Evolutionary conservation across 2,113 vertebrate species (phyloP), one percentile per base, ranked within the genome.

Genomic region (Poecilia latipinna): DNA sequence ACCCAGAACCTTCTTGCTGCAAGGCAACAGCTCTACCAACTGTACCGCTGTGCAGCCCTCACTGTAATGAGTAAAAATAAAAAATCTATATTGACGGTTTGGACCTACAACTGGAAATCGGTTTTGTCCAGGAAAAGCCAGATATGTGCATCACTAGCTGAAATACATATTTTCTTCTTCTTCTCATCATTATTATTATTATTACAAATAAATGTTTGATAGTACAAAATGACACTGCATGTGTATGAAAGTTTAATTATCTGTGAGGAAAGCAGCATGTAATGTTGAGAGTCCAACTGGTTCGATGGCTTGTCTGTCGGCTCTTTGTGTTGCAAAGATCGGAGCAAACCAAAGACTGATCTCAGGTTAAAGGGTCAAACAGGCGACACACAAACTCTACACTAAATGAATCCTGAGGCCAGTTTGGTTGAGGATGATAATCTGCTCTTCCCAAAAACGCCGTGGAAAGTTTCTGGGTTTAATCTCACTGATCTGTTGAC

Each of bases 261-360:
- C 51, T 57, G 19, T 24, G 22, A 57, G 17, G 15, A 48, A n/a
- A 24, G 51, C 22, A 3, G 22, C 8, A 24, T 57, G n/a, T 22
- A 2, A 24, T 57, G 28, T 15, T 60, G 17, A 1, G 13, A 67
- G 29, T 67, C 6, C 11, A 74, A 89, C 86, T 76, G 70, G 89
- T 82, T 65, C 8, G 75, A 75, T 83, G 15, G 61, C 82, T 74
- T 74, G 33, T 78, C 32, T 72, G 33, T 75, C 32, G 57, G 57
- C 29, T 63, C 11, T 26, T 7, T 26, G 57, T 37, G 22, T 39
- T 0, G 29, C 76, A 80, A 70, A 78, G 35, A 63, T 69, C 37
- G 44, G 33, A 39, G 8, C 4, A 28, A 61, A 42, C 35, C 51
- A 32, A 24, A 37, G 19, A 65, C n/a, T 70, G 29, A 65, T 17